Evolutionary conservation across 64 coral and sea anemone species (phyloP), one percentile per base, ranked within the genome.

Genomic region (Montipora sp.): DNA sequence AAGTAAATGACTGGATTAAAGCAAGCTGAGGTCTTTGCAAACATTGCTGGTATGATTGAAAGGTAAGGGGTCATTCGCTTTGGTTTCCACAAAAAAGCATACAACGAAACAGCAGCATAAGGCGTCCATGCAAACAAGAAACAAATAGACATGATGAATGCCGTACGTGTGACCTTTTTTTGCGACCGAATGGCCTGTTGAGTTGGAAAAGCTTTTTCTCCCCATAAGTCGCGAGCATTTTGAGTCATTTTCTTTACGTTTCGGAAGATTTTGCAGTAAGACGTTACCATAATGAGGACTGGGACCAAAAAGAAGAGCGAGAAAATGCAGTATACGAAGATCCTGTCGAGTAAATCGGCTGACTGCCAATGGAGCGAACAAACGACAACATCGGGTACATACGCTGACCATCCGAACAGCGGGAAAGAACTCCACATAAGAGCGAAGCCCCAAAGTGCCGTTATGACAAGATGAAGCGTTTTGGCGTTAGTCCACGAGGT

Each of bases 1-100:
- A 85, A 85, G 46, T 85, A 85, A 85, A 85, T 72, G 20, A 85
- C 46, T 48, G 82, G 82, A 50, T 85, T 85, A 71, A 48, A 85
- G 20, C 82, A 85, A 18, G 65, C 1, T 3, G 82, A 15, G 4
- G 82, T 71, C 65, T 85, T 85, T 18, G 82, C 82, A 85, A 85
- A 71, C 14, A 85, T 3, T 2, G 82, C 45, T 2, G 82, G 82
- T 50, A 85, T 3, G 9, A 46, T 85, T 45, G 82, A 59, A 5
- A 85, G 36, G 18, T 50, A 49, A 13, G 63, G 82, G 2, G 82
- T 12, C 5, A 85, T 50, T 19, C 18, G 48, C 45, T 85, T 5
- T 13, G 82, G 82, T 66, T 49, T 70, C 8, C 9, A 3, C 71
- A 85, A 49, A 16, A 85, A 7, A 20, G 19, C 45, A 7, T 71